Conservation (phyloP, 2,888 invertebrate genomes). For the Drosophila sordidapex region DNA sequence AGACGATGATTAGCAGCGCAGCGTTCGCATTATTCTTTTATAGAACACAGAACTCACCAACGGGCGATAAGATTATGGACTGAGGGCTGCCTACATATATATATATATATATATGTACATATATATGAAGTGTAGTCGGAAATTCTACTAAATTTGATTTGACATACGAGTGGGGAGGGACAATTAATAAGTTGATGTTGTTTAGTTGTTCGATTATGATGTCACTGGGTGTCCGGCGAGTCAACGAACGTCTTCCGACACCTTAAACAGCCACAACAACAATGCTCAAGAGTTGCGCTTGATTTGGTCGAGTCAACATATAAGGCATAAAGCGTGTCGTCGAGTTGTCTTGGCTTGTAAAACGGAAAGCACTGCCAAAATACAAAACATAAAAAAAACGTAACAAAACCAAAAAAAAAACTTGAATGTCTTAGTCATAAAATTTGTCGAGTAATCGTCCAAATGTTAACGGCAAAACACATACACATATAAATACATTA, state of each 20-base stretch:
- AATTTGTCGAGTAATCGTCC: constrained; percentile 50
- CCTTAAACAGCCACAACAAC: constrained; percentile 59
- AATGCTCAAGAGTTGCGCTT: constrained; percentile 56
- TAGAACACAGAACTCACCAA: constrained; percentile 19
- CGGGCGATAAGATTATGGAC: constrained; percentile 51
- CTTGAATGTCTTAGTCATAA: constrained; percentile 23
- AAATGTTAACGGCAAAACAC: constrained; percentile 37
- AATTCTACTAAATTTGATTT: constrained; percentile 16
- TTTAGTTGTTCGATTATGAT: constrained; percentile 63
- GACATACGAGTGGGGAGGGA: constrained; percentile 31
- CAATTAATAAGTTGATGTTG: constrained; percentile 34
- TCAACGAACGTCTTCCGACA: constrained; percentile 76
- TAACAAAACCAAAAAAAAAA: constrained; percentile 22
- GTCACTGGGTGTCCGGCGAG: constrained; percentile 61
- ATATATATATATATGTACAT: background rate
- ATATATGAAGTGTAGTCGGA: constrained; percentile 8
- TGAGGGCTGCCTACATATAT: constrained; percentile 10
- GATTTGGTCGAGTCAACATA: constrained; percentile 38
- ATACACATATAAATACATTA: constrained; percentile 6
- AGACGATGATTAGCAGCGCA: constrained; percentile 43
- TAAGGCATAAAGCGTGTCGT: constrained; percentile 57
- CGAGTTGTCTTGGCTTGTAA: constrained; percentile 54
- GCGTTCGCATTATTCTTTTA: constrained; percentile 25
- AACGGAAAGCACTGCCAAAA: constrained; percentile 55
- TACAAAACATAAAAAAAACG: constrained; percentile 8